Percentiles rank a stretch among this genome's conserved stretches.
Conservation (phyloP, 2,113 vertebrate species). For the Gadus chalcogrammus region DNA sequence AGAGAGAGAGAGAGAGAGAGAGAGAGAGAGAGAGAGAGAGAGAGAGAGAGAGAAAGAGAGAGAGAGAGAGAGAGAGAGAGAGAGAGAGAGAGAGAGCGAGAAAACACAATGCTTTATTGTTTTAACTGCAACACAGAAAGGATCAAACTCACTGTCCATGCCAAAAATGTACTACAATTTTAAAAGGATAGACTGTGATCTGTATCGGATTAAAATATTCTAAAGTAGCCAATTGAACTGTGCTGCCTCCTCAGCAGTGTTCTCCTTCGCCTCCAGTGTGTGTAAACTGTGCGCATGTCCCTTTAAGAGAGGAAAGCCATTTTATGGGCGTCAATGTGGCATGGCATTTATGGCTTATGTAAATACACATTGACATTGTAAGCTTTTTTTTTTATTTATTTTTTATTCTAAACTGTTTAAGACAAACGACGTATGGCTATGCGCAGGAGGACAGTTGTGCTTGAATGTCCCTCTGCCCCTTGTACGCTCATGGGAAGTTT, state of each 20-base stretch:
- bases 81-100: too few relatives aligned
- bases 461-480: conserved; percentile 28
- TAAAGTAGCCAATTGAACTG: conserved; percentile 49
- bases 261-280: conserved; percentile 58
- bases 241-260: conserved; percentile 53
- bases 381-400: conserved; percentile 50
- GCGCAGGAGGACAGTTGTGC: conserved; percentile 24
- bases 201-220: conserved; percentile 7
- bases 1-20: too few relatives aligned
- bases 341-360: conserved; percentile 68
- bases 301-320: conserved; percentile 73
- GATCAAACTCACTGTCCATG: background rate
- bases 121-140: background rate
- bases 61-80: too few relatives aligned
- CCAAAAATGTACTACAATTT: background rate
- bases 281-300: conserved; percentile 76
- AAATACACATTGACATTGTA: conserved; percentile 60
- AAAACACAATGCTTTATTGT: background rate
- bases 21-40: too few relatives aligned
- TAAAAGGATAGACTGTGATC: conserved; percentile 8
- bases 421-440: background rate
- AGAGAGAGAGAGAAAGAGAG: too few relatives aligned
- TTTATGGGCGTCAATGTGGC: conserved; percentile 56
- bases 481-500: too few relatives aligned
- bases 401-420: conserved; percentile 28